These are phyloP conservation scores for Trissolcus japonicus DNA, from an alignment of 2,888 invertebrate genomes.

Conservation along the genomic window DNA sequence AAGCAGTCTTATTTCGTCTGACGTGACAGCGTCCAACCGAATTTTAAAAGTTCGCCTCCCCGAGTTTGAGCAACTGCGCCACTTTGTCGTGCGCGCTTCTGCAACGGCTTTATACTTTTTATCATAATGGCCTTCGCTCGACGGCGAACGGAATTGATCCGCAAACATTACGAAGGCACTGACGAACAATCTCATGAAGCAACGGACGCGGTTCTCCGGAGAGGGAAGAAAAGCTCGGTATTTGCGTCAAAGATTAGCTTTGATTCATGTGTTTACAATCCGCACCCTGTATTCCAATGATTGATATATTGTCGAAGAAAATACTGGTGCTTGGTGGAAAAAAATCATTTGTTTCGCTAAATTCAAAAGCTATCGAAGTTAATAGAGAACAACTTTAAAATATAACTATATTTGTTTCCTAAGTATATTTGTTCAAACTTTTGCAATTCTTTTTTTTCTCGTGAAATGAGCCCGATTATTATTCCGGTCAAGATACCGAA, in stretches of 20 bases:
- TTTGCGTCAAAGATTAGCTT: constrained; percentile 30
- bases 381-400: neutral
- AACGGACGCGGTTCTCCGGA: neutral
- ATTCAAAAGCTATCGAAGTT: too few relatives aligned
- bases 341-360: neutral
- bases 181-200: neutral
- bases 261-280: constrained; percentile 32
- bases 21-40: constrained; percentile 33
- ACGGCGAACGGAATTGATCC: constrained; percentile 30
- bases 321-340: neutral
- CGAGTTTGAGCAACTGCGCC: constrained; percentile 9
- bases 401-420: neutral
- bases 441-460: neutral
- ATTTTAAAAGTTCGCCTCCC: constrained; percentile 61
- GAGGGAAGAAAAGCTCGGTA: constrained; percentile 10
- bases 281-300: constrained; percentile 15
- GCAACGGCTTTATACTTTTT: constrained; percentile 37
- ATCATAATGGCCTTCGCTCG: constrained; percentile 30
- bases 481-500: too few relatives aligned
- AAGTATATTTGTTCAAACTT: neutral
- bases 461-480: too few relatives aligned
- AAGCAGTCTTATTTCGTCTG: constrained; percentile 20
- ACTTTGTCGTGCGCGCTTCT: constrained; percentile 29
- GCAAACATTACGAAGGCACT: constrained; percentile 28
- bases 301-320: constrained; percentile 5